A percentile compares a stretch with the other conserved stretches of the same genome.
These are phyloP conservation scores for Puntigrus tetrazona DNA, from an alignment of 2,113 vertebrate genomes.

Conservation along the genomic window DNA sequence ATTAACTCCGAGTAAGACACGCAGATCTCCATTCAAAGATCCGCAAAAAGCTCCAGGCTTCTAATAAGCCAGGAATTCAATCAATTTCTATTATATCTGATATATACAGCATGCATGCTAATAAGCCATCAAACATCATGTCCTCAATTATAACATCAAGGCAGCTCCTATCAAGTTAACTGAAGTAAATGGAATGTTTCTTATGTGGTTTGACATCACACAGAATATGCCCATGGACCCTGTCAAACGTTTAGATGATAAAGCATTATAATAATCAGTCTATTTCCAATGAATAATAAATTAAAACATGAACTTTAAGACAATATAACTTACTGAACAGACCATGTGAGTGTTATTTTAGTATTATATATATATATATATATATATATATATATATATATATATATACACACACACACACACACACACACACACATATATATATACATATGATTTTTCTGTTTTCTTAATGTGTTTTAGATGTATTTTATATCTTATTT, in stretches of 20 bases:
- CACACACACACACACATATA: too few species aligned
- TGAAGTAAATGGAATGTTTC: neutral
- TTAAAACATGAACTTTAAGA: neutral
- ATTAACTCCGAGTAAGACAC: constrained; percentile 50
- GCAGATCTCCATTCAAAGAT: constrained; percentile 37
- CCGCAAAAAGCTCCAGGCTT: constrained; percentile 29
- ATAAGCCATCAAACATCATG: constrained; percentile 24
- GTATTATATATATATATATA: neutral
- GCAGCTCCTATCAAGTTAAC: constrained; percentile 5
- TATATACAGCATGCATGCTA: constrained; percentile 1
- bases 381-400: too few species aligned
- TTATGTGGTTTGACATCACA: neutral
- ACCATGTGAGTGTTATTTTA: neutral
- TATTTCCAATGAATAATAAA: neutral
- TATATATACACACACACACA: too few species aligned
- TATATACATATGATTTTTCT: too few species aligned
- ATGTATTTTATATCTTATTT: too few species aligned
- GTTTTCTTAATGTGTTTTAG: too few species aligned
- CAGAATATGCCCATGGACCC: neutral
- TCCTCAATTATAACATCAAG: constrained; percentile 23
- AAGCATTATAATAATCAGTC: neutral
- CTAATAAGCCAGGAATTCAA: constrained; percentile 9
- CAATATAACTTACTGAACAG: neutral
- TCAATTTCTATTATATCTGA: constrained; percentile 25
- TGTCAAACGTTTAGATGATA: neutral